These are phyloP conservation scores for Drosophila picticornis DNA, from an alignment of 2,888 invertebrate genomes.

Conservation along the genomic window DNA sequence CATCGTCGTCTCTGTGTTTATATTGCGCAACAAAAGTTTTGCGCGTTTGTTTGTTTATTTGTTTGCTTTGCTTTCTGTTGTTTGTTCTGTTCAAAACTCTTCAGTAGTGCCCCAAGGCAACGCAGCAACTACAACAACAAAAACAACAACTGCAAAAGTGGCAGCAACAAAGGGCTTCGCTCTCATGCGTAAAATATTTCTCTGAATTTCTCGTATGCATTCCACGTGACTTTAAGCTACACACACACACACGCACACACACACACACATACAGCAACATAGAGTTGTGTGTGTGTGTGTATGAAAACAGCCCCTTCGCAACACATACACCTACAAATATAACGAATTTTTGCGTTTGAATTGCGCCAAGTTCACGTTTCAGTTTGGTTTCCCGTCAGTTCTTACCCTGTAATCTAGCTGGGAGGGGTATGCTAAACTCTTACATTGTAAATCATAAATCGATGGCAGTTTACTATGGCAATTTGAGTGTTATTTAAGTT, in stretches of 20 bases:
- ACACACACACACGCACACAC: slow-evolving; percentile 7
- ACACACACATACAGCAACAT: neutral
- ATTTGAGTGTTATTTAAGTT: neutral
- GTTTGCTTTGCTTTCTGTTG: slow-evolving; percentile 63
- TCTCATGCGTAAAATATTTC: slow-evolving; percentile 78
- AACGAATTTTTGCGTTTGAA: slow-evolving; percentile 36
- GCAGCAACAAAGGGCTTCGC: slow-evolving; percentile 55
- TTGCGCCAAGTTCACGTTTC: slow-evolving; percentile 50
- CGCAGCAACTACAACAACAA: slow-evolving; percentile 30
- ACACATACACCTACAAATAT: slow-evolving; percentile 1
- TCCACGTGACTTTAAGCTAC: slow-evolving; percentile 69
- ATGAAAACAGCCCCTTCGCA: neutral
- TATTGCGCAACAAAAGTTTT: slow-evolving; percentile 60
- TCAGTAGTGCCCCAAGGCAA: slow-evolving; percentile 64
- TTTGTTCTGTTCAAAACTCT: slow-evolving; percentile 71
- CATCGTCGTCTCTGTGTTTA: slow-evolving; percentile 45
- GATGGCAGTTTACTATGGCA: neutral
- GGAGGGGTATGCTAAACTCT: neutral
- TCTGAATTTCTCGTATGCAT: slow-evolving; percentile 65
- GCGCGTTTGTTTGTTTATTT: slow-evolving; percentile 70
- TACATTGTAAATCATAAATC: no score
- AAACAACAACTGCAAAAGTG: slow-evolving; percentile 30
- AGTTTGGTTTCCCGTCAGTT: slow-evolving; percentile 27
- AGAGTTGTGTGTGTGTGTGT: neutral
- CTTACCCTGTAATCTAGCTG: slow-evolving; percentile 13